A percentile compares a stretch with the other conserved stretches of the same genome.
Conservation (phyloP, 2,888 invertebrate genomes). For the Parnassius glacialis region DNA sequence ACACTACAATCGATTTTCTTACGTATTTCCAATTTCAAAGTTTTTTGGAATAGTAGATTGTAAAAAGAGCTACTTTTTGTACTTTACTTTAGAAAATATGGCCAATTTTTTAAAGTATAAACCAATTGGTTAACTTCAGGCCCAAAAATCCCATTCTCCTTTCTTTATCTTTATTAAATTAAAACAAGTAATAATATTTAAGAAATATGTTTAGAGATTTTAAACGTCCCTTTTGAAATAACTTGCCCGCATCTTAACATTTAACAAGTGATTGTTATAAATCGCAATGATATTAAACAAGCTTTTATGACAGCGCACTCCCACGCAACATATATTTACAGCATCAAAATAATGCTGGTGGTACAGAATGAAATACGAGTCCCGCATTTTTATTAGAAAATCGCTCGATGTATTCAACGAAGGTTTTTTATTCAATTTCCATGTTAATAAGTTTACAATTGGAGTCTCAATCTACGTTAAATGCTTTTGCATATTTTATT, state of each 20-base stretch:
- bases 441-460: conserved; percentile 39
- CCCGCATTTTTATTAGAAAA: conserved; percentile 34
- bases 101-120: too few relatives aligned
- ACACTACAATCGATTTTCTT: too few relatives aligned
- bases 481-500: conserved; percentile 32
- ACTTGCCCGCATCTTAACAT: background rate
- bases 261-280: conserved; percentile 6
- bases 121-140: too few relatives aligned
- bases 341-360: conserved; percentile 13
- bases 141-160: too few relatives aligned
- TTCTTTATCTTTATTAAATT: too few relatives aligned
- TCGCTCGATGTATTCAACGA: conserved; percentile 27
- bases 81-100: too few relatives aligned
- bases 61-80: too few relatives aligned
- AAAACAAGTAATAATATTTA: too few relatives aligned
- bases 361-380: conserved; percentile 22
- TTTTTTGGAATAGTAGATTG: too few relatives aligned
- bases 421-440: conserved; percentile 42
- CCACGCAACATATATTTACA: conserved; percentile 23
- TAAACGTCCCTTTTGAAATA: background rate
- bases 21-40: too few relatives aligned
- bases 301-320: conserved; percentile 8
- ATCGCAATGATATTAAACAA: conserved; percentile 13
- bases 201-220: background rate
- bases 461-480: conserved; percentile 21